Base-by-base conservation (phyloP, 2,888 invertebrate genomes). In the Drosophila atripex region DNA sequence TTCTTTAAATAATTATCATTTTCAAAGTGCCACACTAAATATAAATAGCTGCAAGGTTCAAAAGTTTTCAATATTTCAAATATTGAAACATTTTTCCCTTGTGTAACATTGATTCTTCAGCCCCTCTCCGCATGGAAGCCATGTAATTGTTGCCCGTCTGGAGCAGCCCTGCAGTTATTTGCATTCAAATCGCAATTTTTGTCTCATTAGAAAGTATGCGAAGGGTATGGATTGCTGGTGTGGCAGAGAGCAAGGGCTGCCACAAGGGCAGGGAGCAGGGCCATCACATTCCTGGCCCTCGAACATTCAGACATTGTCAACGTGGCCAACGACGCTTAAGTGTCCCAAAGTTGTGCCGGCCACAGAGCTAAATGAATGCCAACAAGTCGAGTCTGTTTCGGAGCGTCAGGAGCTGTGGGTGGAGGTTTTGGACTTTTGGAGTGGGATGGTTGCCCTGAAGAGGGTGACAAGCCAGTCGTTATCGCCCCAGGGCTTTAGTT, bases 161-260 rank as follows among this genome's bases (percentile, higher is more conserved):
- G 59, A 82, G 80, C 65, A 64, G 84, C 88, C 84, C 84, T 87
- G 88, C 84, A 85, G 84, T 86, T 85, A 85, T 85, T 85, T 85
- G 86, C 88, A 85, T 85, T 85, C 86, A 85, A 85, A 85, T 87
- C 88, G 88, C 86, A 86, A 86, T 87, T 83, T 85, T 85, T 77
- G 82, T 76, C 82, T 84, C 85, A 84, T 86, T 84, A 84, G 72
- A 60, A 78, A 60, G 78, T 71, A 54, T 50, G 73, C 73, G 59
- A 47, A 43, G 25, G 35, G 54, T 38, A 45, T 23, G 28, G n/a
- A 9, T 18, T 18, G 47, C n/a, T 11, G 30, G 28, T 16, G 18
- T n/a, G 9, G 12, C 18, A 55, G 23, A 9, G 21, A 21, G 45
- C 32, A 23, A 14, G 39, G 8, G 12, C 38, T 12, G 2, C 7